Evolutionary conservation across 2,888 invertebrate genomes (phyloP), one percentile per base, ranked within the genome.

Genomic region (Euspilapteryx auroguttella): DNA sequence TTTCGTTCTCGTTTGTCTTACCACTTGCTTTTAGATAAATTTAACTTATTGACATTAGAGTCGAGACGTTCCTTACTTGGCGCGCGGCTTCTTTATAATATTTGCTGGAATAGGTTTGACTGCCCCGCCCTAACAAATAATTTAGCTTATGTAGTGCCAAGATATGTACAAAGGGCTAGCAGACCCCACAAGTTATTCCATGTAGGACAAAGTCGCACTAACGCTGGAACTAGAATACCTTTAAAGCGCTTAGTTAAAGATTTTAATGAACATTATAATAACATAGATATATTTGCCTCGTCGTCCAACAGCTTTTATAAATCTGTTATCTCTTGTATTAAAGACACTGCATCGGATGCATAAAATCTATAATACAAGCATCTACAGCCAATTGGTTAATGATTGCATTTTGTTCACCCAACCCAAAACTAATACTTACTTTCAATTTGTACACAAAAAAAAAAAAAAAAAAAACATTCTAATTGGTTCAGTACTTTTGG

Each of bases 231-330:
- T 6, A 17, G 8, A 17, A 8, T 8, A 5, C 17, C 17, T 17
- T 8, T 17, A 17, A 17, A 8, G 17, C 5, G 17, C 7, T 24
- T 24, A 12, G 12, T 1, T 3, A 12, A 24, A 15, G 25, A 24
- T 30, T 22, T 23, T 22, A 33, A 33, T 25, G 41, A 35, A 38
- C n/a, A n/a, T n/a, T n/a, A n/a, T n/a, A n/a, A n/a, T n/a, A n/a
- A n/a, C n/a, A n/a, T n/a, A n/a, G n/a, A n/a, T n/a, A n/a, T n/a
- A n/a, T n/a, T n/a, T n/a, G n/a, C n/a, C n/a, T n/a, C n/a, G n/a
- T n/a, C n/a, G n/a, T n/a, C n/a, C n/a, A n/a, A n/a, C n/a, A n/a
- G n/a, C n/a, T n/a, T n/a, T n/a, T n/a, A n/a, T n/a, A n/a, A n/a
- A n/a, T n/a, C n/a, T n/a, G n/a, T n/a, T n/a, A n/a, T n/a, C n/a